These are phyloP conservation scores for Hylaeus volcanicus DNA, from an alignment of 1,140 invertebrate genomes.

Conservation along the genomic window DNA sequence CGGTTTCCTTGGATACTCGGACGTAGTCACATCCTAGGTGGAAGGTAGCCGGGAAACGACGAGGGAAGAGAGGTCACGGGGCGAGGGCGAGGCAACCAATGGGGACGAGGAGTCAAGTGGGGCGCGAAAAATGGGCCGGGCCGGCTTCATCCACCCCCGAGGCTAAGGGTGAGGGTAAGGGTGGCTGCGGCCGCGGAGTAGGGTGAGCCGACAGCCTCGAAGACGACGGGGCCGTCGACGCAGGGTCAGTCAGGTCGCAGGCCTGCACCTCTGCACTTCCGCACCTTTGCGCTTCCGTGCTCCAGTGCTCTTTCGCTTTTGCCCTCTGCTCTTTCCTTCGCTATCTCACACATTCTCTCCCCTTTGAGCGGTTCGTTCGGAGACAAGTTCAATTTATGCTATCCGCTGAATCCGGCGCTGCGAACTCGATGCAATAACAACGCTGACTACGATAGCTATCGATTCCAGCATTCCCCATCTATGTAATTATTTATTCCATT, in stretches of 20 bases:
- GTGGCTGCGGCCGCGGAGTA: conserved; percentile 68
- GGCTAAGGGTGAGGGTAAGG: conserved; percentile 74
- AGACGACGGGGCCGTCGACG: conserved; percentile 73
- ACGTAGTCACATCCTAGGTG: conserved; percentile 51
- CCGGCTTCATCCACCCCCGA: conserved; percentile 73
- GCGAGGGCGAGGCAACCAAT: conserved; percentile 75
- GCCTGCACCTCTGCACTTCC: conserved; percentile 74
- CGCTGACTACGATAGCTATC: background rate
- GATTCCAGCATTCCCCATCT: background rate
- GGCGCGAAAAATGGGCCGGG: conserved; percentile 79
- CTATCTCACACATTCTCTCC: conserved; percentile 5
- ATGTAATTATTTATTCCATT: too few species aligned
- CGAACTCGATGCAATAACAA: background rate
- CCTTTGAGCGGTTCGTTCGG: conserved; percentile 58
- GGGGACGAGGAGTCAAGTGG: conserved; percentile 76
- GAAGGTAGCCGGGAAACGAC: conserved; percentile 54
- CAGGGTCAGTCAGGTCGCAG: conserved; percentile 79
- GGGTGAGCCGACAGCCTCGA: conserved; percentile 70
- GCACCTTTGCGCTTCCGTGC: conserved; percentile 68
- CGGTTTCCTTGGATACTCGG: conserved; percentile 45
- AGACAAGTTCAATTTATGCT: conserved; percentile 69
- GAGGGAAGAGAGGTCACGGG: conserved; percentile 74
- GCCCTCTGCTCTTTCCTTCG: background rate
- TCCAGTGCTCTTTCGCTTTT: conserved; percentile 21
- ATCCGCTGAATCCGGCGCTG: background rate